Percentiles rank a stretch among this genome's conserved stretches.
Conservation (phyloP, 2,113 vertebrate species). For the Rhinoderma darwinii region DNA sequence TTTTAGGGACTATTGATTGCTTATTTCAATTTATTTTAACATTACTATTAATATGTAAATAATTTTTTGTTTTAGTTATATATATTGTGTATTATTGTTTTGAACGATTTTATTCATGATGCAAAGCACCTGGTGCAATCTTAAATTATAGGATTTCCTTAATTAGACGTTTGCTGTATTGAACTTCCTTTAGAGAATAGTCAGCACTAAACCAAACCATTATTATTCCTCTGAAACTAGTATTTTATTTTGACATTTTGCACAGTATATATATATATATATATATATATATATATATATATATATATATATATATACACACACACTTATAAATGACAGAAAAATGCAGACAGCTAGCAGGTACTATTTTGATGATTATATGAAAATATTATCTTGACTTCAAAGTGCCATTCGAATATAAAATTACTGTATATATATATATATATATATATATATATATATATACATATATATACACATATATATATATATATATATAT, state of each 20-base stretch:
- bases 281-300: conserved; percentile 25
- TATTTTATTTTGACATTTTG: conserved; percentile 26
- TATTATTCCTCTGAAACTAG: conserved; percentile 25
- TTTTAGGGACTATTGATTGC: no score
- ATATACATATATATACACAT: no score
- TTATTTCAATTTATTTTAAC: no score
- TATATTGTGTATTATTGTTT: background rate
- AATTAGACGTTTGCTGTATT: background rate
- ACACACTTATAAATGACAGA: background rate
- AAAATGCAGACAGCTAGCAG: no score
- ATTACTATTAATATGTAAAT: no score
- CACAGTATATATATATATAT: background rate
- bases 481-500: no score
- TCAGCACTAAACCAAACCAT: background rate
- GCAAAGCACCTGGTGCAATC: conserved; percentile 10
- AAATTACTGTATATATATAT: no score
- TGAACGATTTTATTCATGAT: background rate
- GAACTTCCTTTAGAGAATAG: conserved; percentile 22
- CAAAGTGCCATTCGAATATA: no score
- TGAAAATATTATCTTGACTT: no score
- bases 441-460: no score
- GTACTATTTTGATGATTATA: no score
- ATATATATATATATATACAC: background rate
- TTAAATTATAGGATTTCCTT: background rate
- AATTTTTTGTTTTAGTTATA: background rate